Evolutionary conservation across 2,888 invertebrate species (phyloP).

Genomic region (Harpagoxenus sublaevis): DNA sequence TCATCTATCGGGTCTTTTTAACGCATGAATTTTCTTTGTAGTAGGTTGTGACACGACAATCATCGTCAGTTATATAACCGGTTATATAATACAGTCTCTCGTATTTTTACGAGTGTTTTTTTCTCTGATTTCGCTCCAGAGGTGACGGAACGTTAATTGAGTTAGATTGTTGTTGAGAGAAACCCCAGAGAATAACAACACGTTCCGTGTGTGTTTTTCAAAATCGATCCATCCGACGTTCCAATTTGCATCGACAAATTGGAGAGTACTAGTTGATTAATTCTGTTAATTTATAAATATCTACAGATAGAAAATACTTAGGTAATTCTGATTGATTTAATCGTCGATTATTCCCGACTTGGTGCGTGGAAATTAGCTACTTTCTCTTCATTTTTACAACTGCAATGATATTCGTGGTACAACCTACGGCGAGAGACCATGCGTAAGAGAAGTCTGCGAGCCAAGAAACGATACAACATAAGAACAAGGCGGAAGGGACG

Average conservation of each 20-base stretch:
- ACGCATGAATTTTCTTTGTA: slow-evolving; percentile 19
- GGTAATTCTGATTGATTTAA: slow-evolving; percentile 6
- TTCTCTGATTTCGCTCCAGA: neutral
- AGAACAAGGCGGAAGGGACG: neutral
- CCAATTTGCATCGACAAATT: neutral
- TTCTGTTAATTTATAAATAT: neutral
- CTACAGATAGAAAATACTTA: neutral
- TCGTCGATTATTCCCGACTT: neutral
- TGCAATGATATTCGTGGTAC: neutral
- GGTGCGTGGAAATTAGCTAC: neutral
- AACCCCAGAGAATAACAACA: neutral
- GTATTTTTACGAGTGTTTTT: neutral
- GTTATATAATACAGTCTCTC: neutral
- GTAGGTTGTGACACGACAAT: slow-evolving; percentile 7
- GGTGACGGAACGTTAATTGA: slow-evolving; percentile 12
- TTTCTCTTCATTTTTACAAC: slow-evolving; percentile 10
- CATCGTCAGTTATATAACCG: neutral
- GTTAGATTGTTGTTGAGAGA: neutral
- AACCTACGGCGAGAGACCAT: neutral
- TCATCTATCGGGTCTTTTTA: slow-evolving; percentile 6
- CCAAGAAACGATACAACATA: slow-evolving; percentile 18
- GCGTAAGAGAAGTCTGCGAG: neutral
- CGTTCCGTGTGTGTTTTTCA: neutral
- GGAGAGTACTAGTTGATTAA: neutral
- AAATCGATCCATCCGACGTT: neutral